These are phyloP conservation scores for Oreochromis grahami DNA, from an alignment of 2,797 vertebrate species.

Conservation along the genomic window DNA sequence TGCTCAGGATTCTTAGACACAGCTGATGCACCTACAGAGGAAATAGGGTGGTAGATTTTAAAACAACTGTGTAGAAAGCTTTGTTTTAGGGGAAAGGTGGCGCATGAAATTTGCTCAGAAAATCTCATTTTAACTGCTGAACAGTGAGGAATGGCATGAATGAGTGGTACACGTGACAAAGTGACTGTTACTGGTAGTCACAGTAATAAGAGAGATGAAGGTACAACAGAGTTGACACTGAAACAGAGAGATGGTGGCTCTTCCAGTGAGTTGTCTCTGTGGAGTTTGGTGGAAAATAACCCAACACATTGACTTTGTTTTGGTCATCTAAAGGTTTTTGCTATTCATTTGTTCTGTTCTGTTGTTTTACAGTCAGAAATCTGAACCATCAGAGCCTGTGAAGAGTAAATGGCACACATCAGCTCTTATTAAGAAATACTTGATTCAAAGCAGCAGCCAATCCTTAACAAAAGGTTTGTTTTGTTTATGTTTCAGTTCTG, in stretches of 20 bases:
- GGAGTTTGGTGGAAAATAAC: background rate
- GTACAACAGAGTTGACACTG: background rate
- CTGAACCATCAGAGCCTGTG: constrained; percentile 27
- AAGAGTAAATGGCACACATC: background rate
- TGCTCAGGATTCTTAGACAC: background rate
- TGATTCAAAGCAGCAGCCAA: background rate
- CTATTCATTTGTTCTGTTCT: background rate
- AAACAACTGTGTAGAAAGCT: background rate
- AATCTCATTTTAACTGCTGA: background rate
- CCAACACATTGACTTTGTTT: background rate
- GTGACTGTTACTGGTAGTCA: background rate
- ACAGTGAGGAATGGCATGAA: background rate
- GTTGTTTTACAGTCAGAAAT: background rate
- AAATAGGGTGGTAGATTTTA: background rate
- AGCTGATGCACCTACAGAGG: background rate
- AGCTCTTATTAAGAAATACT: background rate
- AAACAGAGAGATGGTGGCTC: background rate
- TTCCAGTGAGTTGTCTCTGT: background rate
- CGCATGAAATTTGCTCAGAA: background rate
- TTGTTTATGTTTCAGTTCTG: background rate
- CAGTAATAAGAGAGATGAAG: background rate
- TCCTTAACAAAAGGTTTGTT: background rate
- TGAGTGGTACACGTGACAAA: background rate
- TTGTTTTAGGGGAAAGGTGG: background rate
- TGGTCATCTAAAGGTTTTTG: background rate